Evolutionary conservation across 2,797 vertebrate genomes (phyloP), one percentile per base, ranked within the genome.

Genomic region (Acestrorhynchus altus): DNA sequence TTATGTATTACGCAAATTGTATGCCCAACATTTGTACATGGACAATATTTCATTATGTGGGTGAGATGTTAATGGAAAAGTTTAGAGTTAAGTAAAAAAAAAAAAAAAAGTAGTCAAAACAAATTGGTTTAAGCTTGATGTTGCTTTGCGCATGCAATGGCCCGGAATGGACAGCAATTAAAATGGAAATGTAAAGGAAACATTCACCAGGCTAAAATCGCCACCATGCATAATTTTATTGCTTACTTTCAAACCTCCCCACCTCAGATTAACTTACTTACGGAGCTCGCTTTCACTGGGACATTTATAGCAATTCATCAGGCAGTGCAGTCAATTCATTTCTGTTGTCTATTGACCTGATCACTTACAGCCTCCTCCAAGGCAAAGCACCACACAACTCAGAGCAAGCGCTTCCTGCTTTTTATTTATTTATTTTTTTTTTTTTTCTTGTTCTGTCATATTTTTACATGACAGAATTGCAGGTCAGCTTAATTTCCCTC

Each of bases 121-220:
- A 88, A 89, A 91, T 90, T 84, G 89, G 85, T 86, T 88, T 85
- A 83, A 82, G 80, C 76, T 81, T 85, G 82, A 87, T 72, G 85
- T 89, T 86, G 83, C 85, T 89, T 88, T 90, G 82, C 79, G n/a
- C 79, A 86, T 85, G 87, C 91, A 92, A 86, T 88, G 86, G 89
- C 82, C 85, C 42, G 75, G 87, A 92, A 90, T 91, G 90, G 87
- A 89, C 89, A 80, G 88, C 89, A 92, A 92, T 93, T 90, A 91
- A 93, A 91, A 92, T 91, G 88, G 80, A 93, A 92, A 92, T 91
- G 81, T 81, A 89, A 90, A 88, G 81, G 82, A 90, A 93, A 87
- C 83, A 83, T 88, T 86, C 24, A 46, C 57, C 75, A 81, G 49
- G 80, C 81, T 74, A 83, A 89, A 89, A 88, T 83, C 84, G 87